Evolutionary conservation across 37 sponge, comb jelly and placozoan genomes (phyloP), one percentile per base, ranked within the genome.

Genomic region (Beroe forskalii): DNA sequence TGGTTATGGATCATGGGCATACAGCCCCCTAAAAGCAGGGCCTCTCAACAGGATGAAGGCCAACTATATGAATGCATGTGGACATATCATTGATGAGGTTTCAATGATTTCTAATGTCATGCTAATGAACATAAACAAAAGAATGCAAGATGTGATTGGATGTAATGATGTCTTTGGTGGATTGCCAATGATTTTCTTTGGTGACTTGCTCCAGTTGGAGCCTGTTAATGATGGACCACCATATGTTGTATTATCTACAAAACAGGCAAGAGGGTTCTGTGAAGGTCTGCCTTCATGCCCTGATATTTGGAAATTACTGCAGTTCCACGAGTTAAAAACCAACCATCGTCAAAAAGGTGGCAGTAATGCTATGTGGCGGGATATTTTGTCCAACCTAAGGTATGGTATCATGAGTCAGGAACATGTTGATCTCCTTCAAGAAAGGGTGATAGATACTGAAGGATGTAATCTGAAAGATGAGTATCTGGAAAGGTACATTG

Each of bases 21-120:
- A n/a, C 0, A 93, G 63, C 43, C 48, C 62, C 40, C 91, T 92
- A 38, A 89, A 75, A 1, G 92, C 93, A 86, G 91, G 92, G 91
- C 0, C 69, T 32, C 92, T 94, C 60, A 60, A 91, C 3, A 91
- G 91, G 76, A 90, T 83, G n/a, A 40, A 90, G 67, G 62, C 67
- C 23, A 75, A 92, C 67, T 30, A 91, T 17, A 75, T 90, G n/a
- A n/a, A n/a, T n/a, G n/a, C n/a, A n/a, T n/a, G n/a, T n/a, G n/a
- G n/a, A n/a, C n/a, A n/a, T n/a, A n/a, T n/a, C n/a, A 20, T 64
- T 27, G 66, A 64, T 64, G 66, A 64, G 17, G 31, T 64, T 6
- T n/a, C 24, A 22, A 64, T 64, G 66, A 23, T 64, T 6, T 22
- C 20, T 64, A 64, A 64, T 64, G 30, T 28, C 17, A 64, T 27